These are phyloP conservation scores for Odontamblyopus rebecca DNA, from an alignment of 2,797 vertebrate species.

Conservation along the genomic window DNA sequence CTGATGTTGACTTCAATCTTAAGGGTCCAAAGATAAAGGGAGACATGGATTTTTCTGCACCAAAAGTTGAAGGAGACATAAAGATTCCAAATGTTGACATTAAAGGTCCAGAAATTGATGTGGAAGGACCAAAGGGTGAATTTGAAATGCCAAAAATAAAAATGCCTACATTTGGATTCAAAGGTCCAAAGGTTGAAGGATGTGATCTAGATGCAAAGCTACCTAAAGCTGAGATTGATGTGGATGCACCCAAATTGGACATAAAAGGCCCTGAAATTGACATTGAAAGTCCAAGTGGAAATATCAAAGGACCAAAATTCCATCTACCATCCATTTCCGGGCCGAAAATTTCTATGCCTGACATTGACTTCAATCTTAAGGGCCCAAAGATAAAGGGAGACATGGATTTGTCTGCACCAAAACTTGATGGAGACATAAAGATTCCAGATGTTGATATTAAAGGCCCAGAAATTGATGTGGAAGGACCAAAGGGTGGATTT, in stretches of 20 bases:
- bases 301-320: too few species aligned
- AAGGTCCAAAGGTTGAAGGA: slow-evolving; percentile 39
- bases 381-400: neutral
- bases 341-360: slow-evolving; percentile 8
- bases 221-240: slow-evolving; percentile 14
- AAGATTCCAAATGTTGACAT: slow-evolving; percentile 21
- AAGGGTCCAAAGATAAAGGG: slow-evolving; percentile 25
- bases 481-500: slow-evolving; percentile 22
- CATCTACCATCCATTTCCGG: neutral
- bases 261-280: too few species aligned
- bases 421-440: neutral
- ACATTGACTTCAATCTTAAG: slow-evolving; percentile 14
- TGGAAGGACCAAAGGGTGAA: slow-evolving; percentile 5
- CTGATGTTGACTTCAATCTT: slow-evolving; percentile 30
- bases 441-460: neutral
- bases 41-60: slow-evolving; percentile 24
- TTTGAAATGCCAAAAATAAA: slow-evolving; percentile 1
- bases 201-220: slow-evolving; percentile 18
- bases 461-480: neutral
- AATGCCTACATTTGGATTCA: slow-evolving; percentile 18
- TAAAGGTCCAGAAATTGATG: slow-evolving; percentile 36
- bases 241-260: neutral
- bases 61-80: slow-evolving; percentile 38
- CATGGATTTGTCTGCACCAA: neutral
- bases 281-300: too few species aligned